Percentiles rank a stretch among this genome's conserved stretches.
These are phyloP conservation scores for Limnephilus rhombicus DNA, from an alignment of 2,888 invertebrate species.

Conservation along the genomic window DNA sequence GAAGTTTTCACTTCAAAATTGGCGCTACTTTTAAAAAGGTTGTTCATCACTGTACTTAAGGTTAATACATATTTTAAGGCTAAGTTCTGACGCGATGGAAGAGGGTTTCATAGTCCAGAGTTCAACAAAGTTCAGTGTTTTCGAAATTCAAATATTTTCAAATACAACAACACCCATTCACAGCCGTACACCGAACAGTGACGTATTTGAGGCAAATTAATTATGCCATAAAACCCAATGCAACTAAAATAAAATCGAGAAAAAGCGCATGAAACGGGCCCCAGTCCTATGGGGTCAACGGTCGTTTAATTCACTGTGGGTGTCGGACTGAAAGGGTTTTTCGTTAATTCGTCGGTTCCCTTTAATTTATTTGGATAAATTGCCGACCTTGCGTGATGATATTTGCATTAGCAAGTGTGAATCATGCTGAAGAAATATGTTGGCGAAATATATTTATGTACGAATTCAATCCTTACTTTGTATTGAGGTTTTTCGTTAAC, in stretches of 20 bases:
- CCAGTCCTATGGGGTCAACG: conserved; percentile 42
- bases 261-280: conserved; percentile 25
- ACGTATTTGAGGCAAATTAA: conserved; percentile 15
- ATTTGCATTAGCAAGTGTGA: background rate
- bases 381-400: background rate
- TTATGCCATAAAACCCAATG: conserved; percentile 31
- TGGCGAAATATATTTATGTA: background rate
- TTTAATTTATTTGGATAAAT: background rate
- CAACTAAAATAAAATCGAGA: background rate
- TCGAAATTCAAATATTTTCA: background rate
- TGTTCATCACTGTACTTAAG: background rate
- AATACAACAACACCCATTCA: background rate
- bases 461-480: background rate
- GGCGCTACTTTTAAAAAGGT: background rate
- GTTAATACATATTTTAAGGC: background rate
- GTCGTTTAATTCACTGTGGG: background rate
- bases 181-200: background rate
- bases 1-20: no score
- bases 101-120: background rate
- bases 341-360: conserved; percentile 9
- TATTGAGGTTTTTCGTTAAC: background rate
- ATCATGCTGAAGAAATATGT: background rate
- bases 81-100: background rate
- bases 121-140: background rate
- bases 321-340: conserved; percentile 23